Percentiles rank a stretch among this genome's conserved stretches.
These are phyloP conservation scores for Maniola hyperantus DNA, from an alignment of 2,888 invertebrate genomes.

Conservation along the genomic window DNA sequence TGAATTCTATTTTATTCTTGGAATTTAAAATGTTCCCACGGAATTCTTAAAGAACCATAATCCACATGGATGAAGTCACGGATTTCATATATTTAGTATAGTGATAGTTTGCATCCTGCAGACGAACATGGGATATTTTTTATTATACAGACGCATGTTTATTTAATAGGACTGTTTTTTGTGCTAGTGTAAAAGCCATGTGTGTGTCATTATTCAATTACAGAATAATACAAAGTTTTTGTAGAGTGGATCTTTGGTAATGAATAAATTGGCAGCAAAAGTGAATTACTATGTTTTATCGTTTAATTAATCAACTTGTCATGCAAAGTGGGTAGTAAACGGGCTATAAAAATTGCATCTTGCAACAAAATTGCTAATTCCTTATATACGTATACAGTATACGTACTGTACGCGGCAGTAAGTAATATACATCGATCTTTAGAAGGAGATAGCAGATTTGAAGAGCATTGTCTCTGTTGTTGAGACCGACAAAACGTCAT, in stretches of 20 bases:
- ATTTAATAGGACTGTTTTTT: background rate
- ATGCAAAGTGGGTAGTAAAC: background rate
- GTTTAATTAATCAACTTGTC: constrained; percentile 10
- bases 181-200: background rate
- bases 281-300: constrained; percentile 6
- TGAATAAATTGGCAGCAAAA: constrained; percentile 10
- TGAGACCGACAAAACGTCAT: too few species aligned
- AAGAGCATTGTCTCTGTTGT: too few species aligned
- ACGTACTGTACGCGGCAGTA: too few species aligned
- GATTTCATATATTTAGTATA: too few species aligned
- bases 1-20: too few species aligned
- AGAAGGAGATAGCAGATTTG: too few species aligned
- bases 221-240: constrained; percentile 4
- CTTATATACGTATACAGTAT: too few species aligned
- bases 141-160: background rate
- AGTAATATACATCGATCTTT: too few species aligned
- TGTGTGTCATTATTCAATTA: constrained; percentile 12
- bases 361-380: background rate
- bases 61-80: too few species aligned
- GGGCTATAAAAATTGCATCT: constrained; percentile 6
- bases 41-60: too few species aligned
- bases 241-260: constrained; percentile 1
- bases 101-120: too few species aligned
- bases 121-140: background rate
- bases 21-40: too few species aligned